A percentile compares a stretch with the other conserved stretches of the same genome.
Evolutionary conservation across 2,888 invertebrate genomes (phyloP).

Genomic region (Gymnosoma rotundatum): DNA sequence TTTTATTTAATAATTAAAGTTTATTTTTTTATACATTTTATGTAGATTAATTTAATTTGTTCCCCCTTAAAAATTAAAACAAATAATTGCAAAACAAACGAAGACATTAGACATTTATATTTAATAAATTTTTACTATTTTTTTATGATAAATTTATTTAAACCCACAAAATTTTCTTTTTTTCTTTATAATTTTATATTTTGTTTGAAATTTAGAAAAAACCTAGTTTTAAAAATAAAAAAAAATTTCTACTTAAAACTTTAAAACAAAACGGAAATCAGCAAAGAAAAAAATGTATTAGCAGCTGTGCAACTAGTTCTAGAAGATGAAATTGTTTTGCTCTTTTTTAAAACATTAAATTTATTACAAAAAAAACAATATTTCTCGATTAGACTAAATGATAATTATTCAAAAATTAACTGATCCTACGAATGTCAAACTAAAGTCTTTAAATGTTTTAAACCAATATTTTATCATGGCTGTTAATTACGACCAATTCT

Average conservation of each 20-base stretch:
- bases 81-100: conserved; percentile 63
- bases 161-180: conserved; percentile 36
- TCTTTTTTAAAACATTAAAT: no score
- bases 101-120: conserved; percentile 58
- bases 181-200: conserved; percentile 52
- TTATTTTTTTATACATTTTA: conserved; percentile 69
- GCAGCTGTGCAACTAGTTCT: no score
- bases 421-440: no score
- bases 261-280: no score
- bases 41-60: conserved; percentile 61
- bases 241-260: conserved; percentile 54
- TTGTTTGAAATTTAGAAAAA: conserved; percentile 67
- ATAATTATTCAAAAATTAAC: no score
- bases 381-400: no score
- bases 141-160: conserved; percentile 48
- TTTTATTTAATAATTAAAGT: conserved; percentile 73
- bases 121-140: conserved; percentile 23
- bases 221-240: conserved; percentile 64
- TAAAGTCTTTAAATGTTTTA: no score
- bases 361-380: no score
- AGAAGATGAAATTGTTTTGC: no score
- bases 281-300: no score
- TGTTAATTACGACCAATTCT: no score
- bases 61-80: conserved; percentile 40
- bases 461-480: no score